phyloP scores from a whole-genome alignment of 2,888 invertebrate genomes.

The Melanargia galathea region DNA sequence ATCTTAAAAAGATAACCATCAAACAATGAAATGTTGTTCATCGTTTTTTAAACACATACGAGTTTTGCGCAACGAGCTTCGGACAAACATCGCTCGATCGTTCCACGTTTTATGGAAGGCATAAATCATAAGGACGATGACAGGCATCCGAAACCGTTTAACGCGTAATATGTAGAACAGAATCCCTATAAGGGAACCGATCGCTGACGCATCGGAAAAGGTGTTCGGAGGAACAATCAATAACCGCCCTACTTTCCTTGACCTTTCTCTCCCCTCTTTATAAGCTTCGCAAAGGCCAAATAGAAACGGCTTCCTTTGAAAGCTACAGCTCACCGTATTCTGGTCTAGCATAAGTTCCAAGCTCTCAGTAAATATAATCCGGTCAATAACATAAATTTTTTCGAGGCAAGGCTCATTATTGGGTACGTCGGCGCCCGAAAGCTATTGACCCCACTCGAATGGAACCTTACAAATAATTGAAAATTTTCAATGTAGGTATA shows the following conservation, averaged over 20 bases:
- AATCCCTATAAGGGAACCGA: constrained; percentile 57
- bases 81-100: not conserved
- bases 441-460: constrained; percentile 58
- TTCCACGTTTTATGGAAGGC: constrained; percentile 31
- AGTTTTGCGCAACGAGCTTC: not conserved
- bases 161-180: constrained; percentile 68
- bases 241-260: constrained; percentile 61
- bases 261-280: constrained; percentile 53
- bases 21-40: not conserved
- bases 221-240: constrained; percentile 76
- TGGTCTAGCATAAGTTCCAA: constrained; percentile 56
- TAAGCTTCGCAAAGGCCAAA: constrained; percentile 46
- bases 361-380: constrained; percentile 72
- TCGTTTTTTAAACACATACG: not conserved
- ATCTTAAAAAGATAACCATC: not conserved
- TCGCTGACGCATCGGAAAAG: constrained; percentile 73
- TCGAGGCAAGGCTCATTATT: constrained; percentile 73
- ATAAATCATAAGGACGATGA: constrained; percentile 50
- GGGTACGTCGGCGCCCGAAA: constrained; percentile 70
- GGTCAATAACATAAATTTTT: constrained; percentile 79
- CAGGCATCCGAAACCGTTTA: constrained; percentile 64
- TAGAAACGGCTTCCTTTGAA: constrained; percentile 46
- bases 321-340: constrained; percentile 51
- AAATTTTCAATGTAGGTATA: constrained; percentile 29
- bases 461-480: constrained; percentile 33